Evolutionary conservation across 2,888 invertebrate species (phyloP), one percentile per base, ranked within the genome.

Genomic region (Pristionchus arcanus): DNA sequence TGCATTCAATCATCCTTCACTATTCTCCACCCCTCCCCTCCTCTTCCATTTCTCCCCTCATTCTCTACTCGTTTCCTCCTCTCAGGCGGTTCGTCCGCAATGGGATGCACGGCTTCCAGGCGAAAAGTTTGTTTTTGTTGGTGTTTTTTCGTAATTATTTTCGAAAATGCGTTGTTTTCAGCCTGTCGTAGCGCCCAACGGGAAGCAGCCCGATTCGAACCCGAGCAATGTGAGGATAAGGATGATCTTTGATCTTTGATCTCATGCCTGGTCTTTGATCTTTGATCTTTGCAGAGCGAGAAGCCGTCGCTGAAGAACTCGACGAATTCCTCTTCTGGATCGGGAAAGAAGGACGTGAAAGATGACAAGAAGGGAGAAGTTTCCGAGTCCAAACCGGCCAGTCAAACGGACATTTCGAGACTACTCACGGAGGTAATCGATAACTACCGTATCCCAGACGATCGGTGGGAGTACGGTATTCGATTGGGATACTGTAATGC

Each of bases 51-150:
- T 25, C 31, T 85, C 59, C 21, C 25, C 59, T 85, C 84, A 85
- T 34, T 85, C 34, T 37, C 31, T n/a, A 31, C 37, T 85, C 84
- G 25, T 59, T 25, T 11, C 25, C 84, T 85, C 59, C 13, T 85
- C 55, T 5, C 34, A 21, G 25, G 84, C 59, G 84, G 84, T 83
- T 28, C 37, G 13, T 53, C 81, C 84, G 34, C 84, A 16, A 85
- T 85, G 84, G 84, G 84, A 7, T 85, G 84, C 84, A 85, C 55
- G 11, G 84, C 59, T 13, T 31, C 84, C 49, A 85, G 59, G 37
- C 55, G 59, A 25, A 55, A 59, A 55, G 84, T 85, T 7, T 28
- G 49, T n/a, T 25, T 77, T 77, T 25, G 42, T 19, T 34, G 42
- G 0, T 16, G 16, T 37, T 28, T 83, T 83, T 83, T 55, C 11